Percentiles rank a stretch among this genome's conserved stretches.
Conservation (phyloP, 2,888 invertebrate species). For the Tipula confusa region DNA sequence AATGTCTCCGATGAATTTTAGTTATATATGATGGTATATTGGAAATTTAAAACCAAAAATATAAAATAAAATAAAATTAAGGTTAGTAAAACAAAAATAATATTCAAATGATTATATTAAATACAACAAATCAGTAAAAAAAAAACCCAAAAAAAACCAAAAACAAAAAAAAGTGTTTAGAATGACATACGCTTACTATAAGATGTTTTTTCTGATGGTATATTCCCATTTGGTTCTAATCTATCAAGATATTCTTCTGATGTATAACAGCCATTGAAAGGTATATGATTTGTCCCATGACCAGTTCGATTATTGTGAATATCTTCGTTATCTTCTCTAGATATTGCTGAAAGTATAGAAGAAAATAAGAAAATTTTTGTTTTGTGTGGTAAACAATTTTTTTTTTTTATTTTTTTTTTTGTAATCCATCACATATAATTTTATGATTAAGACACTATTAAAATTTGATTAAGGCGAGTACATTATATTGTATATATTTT, state of each 20-base stretch:
- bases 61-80: not conserved
- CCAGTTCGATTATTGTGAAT: conserved; percentile 57
- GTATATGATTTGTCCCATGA: conserved; percentile 57
- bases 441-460: not conserved
- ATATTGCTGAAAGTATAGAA: conserved; percentile 67
- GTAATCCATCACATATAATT: not conserved
- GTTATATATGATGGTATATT: not conserved
- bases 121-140: not conserved
- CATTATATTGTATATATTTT: not conserved
- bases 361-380: conserved; percentile 29
- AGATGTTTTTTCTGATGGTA: conserved; percentile 73
- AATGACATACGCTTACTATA: conserved; percentile 54
- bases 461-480: not conserved
- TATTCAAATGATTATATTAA: not conserved
- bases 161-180: conserved; percentile 35
- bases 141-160: conserved; percentile 36
- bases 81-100: not conserved
- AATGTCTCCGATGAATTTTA: not conserved
- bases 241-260: conserved; percentile 91
- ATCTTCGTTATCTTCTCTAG: conserved; percentile 85
- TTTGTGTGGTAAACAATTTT: not conserved
- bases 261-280: conserved; percentile 84
- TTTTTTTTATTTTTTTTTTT: not conserved
- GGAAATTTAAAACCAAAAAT: not conserved
- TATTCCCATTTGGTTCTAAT: conserved; percentile 90